A percentile compares a stretch with the other conserved stretches of the same genome.
Evolutionary conservation across 2,888 invertebrate species (phyloP).

Genomic region (Pammene fasciana): DNA sequence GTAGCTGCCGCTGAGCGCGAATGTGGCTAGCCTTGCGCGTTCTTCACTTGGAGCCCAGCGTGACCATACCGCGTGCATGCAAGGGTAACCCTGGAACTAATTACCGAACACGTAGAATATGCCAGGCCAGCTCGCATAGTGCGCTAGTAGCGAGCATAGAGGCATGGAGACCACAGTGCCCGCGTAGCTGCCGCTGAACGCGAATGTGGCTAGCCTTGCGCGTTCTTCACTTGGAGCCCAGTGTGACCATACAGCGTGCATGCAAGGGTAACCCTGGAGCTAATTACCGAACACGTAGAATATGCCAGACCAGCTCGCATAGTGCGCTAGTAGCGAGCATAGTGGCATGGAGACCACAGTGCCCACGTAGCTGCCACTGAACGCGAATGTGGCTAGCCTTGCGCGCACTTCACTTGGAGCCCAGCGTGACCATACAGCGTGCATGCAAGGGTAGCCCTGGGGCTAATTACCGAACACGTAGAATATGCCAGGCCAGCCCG

Average conservation of each 20-base stretch:
- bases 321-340: constrained; percentile 88
- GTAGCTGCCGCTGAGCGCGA: constrained; percentile 92
- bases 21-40: constrained; percentile 89
- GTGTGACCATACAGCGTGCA: constrained; percentile 92
- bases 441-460: constrained; percentile 91
- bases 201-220: constrained; percentile 85
- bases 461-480: constrained; percentile 86
- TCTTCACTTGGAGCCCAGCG: too few species aligned
- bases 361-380: constrained; percentile 93
- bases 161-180: constrained; percentile 94
- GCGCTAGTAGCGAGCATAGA: constrained; percentile 88
- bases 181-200: constrained; percentile 89
- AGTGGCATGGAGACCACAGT: constrained; percentile 92
- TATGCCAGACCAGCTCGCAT: constrained; percentile 91
- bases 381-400: constrained; percentile 90
- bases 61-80: constrained; percentile 71
- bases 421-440: constrained; percentile 93
- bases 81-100: background rate
- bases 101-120: constrained; percentile 89
- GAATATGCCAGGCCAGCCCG: constrained; percentile 92
- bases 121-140: constrained; percentile 89
- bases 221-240: constrained; percentile 93
- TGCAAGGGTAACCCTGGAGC: constrained; percentile 90
- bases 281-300: constrained; percentile 88
- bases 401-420: constrained; percentile 91